Evolutionary conservation across 2,797 vertebrate species (phyloP).

Genomic region (Thamnophis elegans): DNA sequence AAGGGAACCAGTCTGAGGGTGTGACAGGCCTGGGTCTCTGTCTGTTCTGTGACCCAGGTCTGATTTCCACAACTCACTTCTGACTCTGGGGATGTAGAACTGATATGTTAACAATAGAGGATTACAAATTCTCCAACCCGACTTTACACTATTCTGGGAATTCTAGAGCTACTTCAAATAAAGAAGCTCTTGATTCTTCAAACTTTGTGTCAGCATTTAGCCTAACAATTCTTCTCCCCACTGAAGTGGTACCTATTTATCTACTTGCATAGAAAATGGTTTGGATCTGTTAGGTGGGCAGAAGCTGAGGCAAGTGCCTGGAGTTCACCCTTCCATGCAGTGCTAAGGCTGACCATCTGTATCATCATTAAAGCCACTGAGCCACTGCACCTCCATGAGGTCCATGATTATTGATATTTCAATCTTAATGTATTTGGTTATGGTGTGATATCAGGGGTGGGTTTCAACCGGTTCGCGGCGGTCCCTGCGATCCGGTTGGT

Average conservation of each 20-base stretch:
- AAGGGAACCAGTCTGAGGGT: no score
- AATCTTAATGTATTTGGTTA: background rate
- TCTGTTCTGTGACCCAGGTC: no score
- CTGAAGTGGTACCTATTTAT: background rate
- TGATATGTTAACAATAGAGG: background rate
- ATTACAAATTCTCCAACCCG: background rate
- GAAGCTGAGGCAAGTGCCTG: background rate
- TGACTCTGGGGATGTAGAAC: background rate
- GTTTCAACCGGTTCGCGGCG: no score
- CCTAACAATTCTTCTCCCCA: background rate
- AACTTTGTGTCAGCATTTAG: background rate
- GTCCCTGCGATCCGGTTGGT: no score
- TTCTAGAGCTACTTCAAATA: background rate
- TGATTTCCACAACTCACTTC: no score
- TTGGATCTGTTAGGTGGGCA: background rate
- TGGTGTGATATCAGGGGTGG: background rate
- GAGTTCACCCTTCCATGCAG: background rate
- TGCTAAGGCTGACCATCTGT: background rate
- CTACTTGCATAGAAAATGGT: background rate
- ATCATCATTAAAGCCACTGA: background rate
- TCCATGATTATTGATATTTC: background rate
- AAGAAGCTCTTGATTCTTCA: background rate
- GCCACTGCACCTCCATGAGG: background rate
- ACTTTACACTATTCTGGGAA: background rate
- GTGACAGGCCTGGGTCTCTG: no score